Percentiles rank a stretch among this genome's conserved stretches.
Evolutionary conservation across 1,140 invertebrate genomes (phyloP).

Genomic region (Drosophila simulans): DNA sequence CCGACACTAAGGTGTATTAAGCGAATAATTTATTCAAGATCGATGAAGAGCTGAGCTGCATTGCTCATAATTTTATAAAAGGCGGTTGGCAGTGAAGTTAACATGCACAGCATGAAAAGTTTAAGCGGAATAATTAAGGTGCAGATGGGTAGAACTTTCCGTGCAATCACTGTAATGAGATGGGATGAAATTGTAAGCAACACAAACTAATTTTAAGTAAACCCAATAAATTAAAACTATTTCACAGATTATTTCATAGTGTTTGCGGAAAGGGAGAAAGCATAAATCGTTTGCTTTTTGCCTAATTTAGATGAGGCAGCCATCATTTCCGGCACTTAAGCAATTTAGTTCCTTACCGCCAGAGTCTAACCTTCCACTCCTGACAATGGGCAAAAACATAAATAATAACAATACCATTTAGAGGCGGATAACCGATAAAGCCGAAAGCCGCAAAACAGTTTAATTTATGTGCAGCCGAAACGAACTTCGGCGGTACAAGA

Average conservation of each 20-base stretch:
- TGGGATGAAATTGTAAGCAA: not conserved
- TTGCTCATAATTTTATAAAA: no score
- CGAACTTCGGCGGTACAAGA: conserved; percentile 1
- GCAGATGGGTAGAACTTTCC: no score
- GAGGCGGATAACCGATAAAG: conserved; percentile 27
- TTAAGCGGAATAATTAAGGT: no score
- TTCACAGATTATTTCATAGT: not conserved
- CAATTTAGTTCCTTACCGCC: conserved; percentile 3
- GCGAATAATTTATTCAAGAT: conserved; percentile 2
- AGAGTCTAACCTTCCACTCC: not conserved
- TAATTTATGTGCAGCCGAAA: conserved; percentile 31
- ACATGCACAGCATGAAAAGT: no score
- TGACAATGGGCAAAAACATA: conserved; percentile 17
- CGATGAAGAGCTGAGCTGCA: no score
- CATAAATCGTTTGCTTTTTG: not conserved
- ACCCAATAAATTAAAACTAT: conserved; percentile 1
- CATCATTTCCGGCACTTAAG: conserved; percentile 32
- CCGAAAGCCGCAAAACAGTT: conserved; percentile 19
- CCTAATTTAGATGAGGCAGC: conserved; percentile 18
- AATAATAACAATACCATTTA: conserved; percentile 33
- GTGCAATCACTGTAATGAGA: no score
- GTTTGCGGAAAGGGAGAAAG: not conserved
- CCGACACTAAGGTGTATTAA: conserved; percentile 13
- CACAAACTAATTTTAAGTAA: not conserved
- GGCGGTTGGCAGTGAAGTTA: not conserved